Base-by-base conservation (phyloP, 2,888 invertebrate genomes). In the Sthenelais limicola region DNA sequence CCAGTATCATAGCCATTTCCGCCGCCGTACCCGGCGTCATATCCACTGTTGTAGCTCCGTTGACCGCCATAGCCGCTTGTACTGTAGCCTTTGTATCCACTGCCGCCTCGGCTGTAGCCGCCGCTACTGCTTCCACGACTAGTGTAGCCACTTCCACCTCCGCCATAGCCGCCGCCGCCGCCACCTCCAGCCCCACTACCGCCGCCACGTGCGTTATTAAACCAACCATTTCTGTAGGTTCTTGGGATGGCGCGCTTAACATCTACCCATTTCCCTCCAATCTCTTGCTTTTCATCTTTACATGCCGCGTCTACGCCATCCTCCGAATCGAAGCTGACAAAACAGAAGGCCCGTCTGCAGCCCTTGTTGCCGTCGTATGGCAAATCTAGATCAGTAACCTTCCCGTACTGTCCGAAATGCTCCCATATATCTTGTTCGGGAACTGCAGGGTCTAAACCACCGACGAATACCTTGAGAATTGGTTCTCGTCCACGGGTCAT, bases 351-450 rank as follows among this genome's bases (percentile, higher is more conserved):
- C 90, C 97, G 94, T 83, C 97, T 92, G 89, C 96, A 96, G 88
- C 96, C 96, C 91, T 97, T 97, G 88, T 94, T 93, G 89, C 97
- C 97, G 88, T 98, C 98, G 85, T 95, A 97, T 73, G 98, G 98
- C 93, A 97, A 94, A 89, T 98, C 98, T 73, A 97, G 93, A 84
- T 97, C 96, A 76, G 95, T 93, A 91, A 97, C 96, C 82, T 92
- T 93, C 89, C 97, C 97, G 90, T 94, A 97, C 88, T 95, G 94
- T 80, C 92, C 91, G 86, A 98, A 98, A 90, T 95, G 96, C 81
- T 91, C 92, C 88, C 94, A 95, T 84, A 98, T 96, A 88, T 97
- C 96, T 84, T 96, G 95, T 89, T 97, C 97, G 76, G 94, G 92
- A 77, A 96, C 92, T 89, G 96, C 95, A 83, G 94, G 93, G 82